A percentile compares a stretch with the other conserved stretches of the same genome.
phyloP scores from a whole-genome alignment of 2,797 vertebrate genomes.

The Prionace glauca region DNA sequence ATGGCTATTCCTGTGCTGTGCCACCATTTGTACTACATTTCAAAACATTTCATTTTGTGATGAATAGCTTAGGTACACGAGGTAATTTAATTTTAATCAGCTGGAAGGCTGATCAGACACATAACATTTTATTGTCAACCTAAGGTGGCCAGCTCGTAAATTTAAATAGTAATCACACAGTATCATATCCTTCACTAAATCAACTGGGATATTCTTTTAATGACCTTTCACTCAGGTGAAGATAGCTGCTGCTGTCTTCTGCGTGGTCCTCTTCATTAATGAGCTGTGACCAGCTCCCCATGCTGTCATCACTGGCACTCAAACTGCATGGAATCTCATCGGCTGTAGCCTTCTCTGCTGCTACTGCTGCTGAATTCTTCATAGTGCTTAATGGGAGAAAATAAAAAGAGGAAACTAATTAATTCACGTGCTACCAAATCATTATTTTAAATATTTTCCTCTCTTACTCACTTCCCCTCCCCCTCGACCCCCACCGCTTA shows the following conservation, averaged over 20 bases:
- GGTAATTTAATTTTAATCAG: neutral
- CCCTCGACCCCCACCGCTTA: too few relatives aligned
- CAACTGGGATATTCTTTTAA: slow-evolving; percentile 61
- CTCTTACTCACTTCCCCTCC: neutral
- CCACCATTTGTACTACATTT: neutral
- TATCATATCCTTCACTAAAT: neutral
- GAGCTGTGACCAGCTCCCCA: slow-evolving; percentile 91
- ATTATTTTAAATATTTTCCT: neutral
- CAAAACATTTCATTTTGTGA: neutral
- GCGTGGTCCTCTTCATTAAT: slow-evolving; percentile 84
- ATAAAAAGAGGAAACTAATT: slow-evolving; percentile 4
- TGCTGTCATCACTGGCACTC: slow-evolving; percentile 91
- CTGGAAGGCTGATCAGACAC: neutral
- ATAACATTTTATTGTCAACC: neutral
- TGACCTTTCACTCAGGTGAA: slow-evolving; percentile 91
- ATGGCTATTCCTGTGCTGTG: neutral
- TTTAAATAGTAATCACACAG: neutral
- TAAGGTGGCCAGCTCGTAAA: neutral
- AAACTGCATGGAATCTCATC: slow-evolving; percentile 70
- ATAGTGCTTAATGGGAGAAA: neutral
- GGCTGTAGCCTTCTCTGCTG: slow-evolving; percentile 52
- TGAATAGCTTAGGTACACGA: neutral
- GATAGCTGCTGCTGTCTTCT: slow-evolving; percentile 90
- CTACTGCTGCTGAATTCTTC: slow-evolving; percentile 25
- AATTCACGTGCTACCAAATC: neutral